These are phyloP conservation scores for Drosophila orosa DNA, from an alignment of 1,140 invertebrate species.

Conservation along the genomic window DNA sequence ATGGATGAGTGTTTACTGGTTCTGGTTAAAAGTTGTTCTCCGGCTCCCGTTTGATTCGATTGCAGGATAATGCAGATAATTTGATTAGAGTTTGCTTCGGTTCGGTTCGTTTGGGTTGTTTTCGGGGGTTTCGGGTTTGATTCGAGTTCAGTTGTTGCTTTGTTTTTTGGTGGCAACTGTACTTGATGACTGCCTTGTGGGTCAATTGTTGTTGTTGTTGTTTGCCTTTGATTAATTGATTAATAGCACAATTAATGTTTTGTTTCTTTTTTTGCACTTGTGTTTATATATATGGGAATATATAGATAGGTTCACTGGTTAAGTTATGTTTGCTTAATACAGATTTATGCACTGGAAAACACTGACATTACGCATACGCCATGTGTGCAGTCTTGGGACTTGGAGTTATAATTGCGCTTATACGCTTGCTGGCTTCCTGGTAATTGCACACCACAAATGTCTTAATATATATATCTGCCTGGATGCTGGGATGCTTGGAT, in stretches of 20 bases:
- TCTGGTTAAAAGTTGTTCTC: conserved; percentile 22
- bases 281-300: neutral
- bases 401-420: conserved; percentile 26
- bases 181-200: conserved; percentile 9
- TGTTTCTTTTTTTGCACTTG: neutral
- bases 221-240: conserved; percentile 22
- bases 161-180: conserved; percentile 46
- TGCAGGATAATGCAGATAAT: conserved; percentile 27
- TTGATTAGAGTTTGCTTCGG: conserved; percentile 22
- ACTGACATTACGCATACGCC: conserved; percentile 33
- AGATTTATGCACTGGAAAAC: neutral
- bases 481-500: conserved; percentile 5
- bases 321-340: conserved; percentile 2
- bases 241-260: conserved; percentile 1
- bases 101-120: conserved; percentile 2
- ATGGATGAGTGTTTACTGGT: conserved; percentile 13
- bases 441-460: conserved; percentile 6
- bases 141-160: conserved; percentile 36
- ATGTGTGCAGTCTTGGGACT: conserved; percentile 1
- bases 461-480: conserved; percentile 6
- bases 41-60: neutral
- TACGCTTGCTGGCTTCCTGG: conserved; percentile 20
- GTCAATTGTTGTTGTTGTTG: neutral
- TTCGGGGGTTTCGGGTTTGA: conserved; percentile 12
- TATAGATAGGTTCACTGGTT: neutral